These are phyloP conservation scores for Vanessa tameamea DNA, from an alignment of 1,140 invertebrate species.

Conservation along the genomic window DNA sequence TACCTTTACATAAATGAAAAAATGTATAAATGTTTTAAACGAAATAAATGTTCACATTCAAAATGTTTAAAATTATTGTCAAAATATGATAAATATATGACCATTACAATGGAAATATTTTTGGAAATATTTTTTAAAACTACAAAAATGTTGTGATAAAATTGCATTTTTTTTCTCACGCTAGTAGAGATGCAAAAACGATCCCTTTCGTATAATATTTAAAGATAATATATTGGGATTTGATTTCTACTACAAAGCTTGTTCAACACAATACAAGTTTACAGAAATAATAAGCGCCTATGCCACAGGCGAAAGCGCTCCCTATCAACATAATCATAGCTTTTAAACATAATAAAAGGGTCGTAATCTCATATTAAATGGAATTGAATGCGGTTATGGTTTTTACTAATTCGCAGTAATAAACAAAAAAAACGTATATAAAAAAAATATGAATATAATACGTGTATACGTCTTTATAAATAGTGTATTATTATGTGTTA, in stretches of 20 bases:
- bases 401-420: not conserved
- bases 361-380: constrained; percentile 46
- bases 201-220: constrained; percentile 8
- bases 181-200: not conserved
- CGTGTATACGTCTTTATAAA: too few species aligned
- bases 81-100: too few species aligned
- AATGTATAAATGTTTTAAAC: too few species aligned
- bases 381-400: constrained; percentile 34
- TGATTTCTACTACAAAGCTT: constrained; percentile 33
- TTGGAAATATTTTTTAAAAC: too few species aligned
- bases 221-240: constrained; percentile 26
- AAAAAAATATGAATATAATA: not conserved
- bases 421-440: not conserved
- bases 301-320: constrained; percentile 38
- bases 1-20: too few species aligned
- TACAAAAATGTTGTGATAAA: not conserved
- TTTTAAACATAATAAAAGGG: constrained; percentile 45
- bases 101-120: too few species aligned
- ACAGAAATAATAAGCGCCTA: constrained; percentile 44
- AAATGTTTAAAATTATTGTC: too few species aligned
- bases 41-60: too few species aligned
- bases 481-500: too few species aligned
- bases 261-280: constrained; percentile 38
- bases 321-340: constrained; percentile 51
- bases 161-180: not conserved